phyloP scores from a whole-genome alignment of 1,140 invertebrate species.

The Homalodisca vitripennis region DNA sequence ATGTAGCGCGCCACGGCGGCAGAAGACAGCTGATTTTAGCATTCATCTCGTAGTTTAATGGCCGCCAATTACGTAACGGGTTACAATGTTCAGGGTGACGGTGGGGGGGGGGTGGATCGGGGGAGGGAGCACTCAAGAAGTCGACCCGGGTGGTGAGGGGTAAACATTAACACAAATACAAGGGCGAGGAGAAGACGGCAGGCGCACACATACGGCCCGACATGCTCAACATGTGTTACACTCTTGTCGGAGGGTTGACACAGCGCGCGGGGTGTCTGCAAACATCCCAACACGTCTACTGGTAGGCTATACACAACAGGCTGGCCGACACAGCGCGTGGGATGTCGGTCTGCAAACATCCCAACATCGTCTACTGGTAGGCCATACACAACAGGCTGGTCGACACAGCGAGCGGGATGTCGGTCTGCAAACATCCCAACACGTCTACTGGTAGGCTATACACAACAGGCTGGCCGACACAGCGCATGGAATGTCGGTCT shows the following conservation, averaged over 20 bases:
- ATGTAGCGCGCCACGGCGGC: background rate
- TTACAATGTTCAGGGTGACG: background rate
- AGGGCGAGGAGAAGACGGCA: background rate
- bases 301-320: too few relatives aligned
- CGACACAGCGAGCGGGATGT: too few relatives aligned
- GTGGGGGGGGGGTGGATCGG: background rate
- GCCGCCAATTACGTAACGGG: constrained; percentile 20
- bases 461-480: too few relatives aligned
- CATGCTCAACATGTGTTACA: background rate
- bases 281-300: too few relatives aligned
- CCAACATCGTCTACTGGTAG: too few relatives aligned
- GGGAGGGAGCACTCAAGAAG: constrained; percentile 22
- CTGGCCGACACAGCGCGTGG: too few relatives aligned
- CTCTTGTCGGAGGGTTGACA: background rate
- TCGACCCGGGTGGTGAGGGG: constrained; percentile 1
- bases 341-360: too few relatives aligned
- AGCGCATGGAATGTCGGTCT: too few relatives aligned
- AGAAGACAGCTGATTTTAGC: background rate
- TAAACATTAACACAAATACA: constrained; percentile 11
- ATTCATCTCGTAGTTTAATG: constrained; percentile 26
- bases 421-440: too few relatives aligned
- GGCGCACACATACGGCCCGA: background rate
- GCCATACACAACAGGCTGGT: too few relatives aligned
- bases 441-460: too few relatives aligned
- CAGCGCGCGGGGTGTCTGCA: background rate